phyloP scores from a whole-genome alignment of 1,140 invertebrate species.

The Hormaphis cornu region DNA sequence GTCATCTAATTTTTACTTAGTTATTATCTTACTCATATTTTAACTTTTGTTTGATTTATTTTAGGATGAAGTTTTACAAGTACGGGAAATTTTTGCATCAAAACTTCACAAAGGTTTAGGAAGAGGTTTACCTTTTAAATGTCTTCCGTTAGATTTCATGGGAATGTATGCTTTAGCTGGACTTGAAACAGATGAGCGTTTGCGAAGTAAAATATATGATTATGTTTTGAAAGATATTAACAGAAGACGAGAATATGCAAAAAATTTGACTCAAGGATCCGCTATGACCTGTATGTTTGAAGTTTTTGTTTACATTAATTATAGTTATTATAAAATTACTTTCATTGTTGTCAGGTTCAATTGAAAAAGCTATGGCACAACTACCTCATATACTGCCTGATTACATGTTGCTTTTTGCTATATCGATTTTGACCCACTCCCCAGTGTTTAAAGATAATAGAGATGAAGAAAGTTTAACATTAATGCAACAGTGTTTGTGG shows the following conservation, averaged over 20 bases:
- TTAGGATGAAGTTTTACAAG: slow-evolving; percentile 78
- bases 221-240: slow-evolving; percentile 79
- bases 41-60: neutral
- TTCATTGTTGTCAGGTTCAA: slow-evolving; percentile 40
- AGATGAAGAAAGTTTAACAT: slow-evolving; percentile 62
- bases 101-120: slow-evolving; percentile 86
- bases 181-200: slow-evolving; percentile 68
- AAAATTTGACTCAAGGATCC: slow-evolving; percentile 56
- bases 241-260: slow-evolving; percentile 82
- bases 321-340: slow-evolving; percentile 1
- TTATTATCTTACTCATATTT: neutral
- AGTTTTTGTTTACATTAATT: neutral
- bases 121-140: slow-evolving; percentile 73
- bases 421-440: slow-evolving; percentile 86
- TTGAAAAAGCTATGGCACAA: slow-evolving; percentile 59
- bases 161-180: slow-evolving; percentile 80
- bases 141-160: slow-evolving; percentile 93
- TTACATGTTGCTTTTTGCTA: slow-evolving; percentile 90
- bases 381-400: slow-evolving; percentile 84
- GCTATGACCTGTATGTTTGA: slow-evolving; percentile 44
- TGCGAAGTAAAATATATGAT: slow-evolving; percentile 57
- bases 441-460: slow-evolving; percentile 68
- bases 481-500: slow-evolving; percentile 77
- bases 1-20: neutral
- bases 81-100: slow-evolving; percentile 76